Percentiles rank a stretch among this genome's conserved stretches.
Evolutionary conservation across 2,888 invertebrate species (phyloP).

Genomic region (Plebejus argus): DNA sequence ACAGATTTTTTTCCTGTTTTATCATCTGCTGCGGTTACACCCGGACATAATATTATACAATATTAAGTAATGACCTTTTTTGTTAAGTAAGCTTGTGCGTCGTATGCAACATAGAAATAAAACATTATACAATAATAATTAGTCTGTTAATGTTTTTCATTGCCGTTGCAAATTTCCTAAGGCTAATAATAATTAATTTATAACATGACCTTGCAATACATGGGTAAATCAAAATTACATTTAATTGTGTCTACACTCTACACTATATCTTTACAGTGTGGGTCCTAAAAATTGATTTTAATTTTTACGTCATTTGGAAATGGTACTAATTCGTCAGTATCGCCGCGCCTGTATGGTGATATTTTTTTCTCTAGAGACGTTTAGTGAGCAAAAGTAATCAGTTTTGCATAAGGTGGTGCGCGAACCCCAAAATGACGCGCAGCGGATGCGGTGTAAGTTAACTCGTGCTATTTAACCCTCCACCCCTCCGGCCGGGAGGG

Average conservation of each 20-base stretch:
- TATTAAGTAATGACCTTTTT: not conserved
- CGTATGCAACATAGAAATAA: not conserved
- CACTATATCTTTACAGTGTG: no score
- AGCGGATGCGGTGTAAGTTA: slow-evolving; percentile 78
- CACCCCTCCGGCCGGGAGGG: slow-evolving; percentile 65
- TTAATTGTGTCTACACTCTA: no score
- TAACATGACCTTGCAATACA: no score
- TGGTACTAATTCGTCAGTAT: no score
- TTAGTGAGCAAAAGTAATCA: slow-evolving; percentile 31
- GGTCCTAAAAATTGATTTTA: no score
- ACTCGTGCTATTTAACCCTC: slow-evolving; percentile 79
- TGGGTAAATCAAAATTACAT: no score
- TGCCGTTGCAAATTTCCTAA: not conserved
- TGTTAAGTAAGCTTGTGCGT: not conserved
- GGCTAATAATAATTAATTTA: no score
- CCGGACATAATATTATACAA: not conserved
- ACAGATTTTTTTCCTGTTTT: slow-evolving; percentile 65
- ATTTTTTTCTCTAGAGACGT: not conserved
- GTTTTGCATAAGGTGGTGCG: slow-evolving; percentile 53
- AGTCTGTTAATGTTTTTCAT: not conserved
- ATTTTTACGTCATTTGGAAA: no score
- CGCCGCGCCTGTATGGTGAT: not conserved
- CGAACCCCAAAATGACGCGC: slow-evolving; percentile 72
- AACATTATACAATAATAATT: not conserved
- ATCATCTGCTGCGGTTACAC: slow-evolving; percentile 63